These are phyloP conservation scores for Alligator mississippiensis DNA, from an alignment of 2,113 vertebrate species.

Conservation along the genomic window DNA sequence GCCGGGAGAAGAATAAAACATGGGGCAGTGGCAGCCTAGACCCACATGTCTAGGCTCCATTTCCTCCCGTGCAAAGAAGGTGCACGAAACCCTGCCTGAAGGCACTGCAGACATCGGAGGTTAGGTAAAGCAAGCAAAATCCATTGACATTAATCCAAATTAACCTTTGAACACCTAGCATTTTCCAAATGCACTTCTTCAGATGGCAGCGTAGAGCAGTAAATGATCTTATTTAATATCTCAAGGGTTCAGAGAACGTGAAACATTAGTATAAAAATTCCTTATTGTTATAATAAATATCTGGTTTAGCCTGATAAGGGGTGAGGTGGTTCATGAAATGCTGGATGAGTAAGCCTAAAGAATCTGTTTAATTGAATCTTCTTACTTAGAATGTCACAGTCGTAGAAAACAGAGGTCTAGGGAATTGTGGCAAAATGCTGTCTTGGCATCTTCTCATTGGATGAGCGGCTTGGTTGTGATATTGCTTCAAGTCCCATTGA, in stretches of 20 bases:
- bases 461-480: background rate
- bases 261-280: conserved; percentile 68
- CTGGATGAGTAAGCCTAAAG: conserved; percentile 70
- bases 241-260: conserved; percentile 59
- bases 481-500: conserved; percentile 36
- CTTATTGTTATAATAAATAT: conserved; percentile 78
- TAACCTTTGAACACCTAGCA: conserved; percentile 52
- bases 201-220: conserved; percentile 57
- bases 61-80: background rate
- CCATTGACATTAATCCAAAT: conserved; percentile 64
- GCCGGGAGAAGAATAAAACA: accelerated
- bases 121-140: conserved; percentile 46
- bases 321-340: conserved; percentile 74
- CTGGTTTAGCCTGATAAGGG: conserved; percentile 76
- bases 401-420: conserved; percentile 49
- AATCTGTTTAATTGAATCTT: conserved; percentile 77
- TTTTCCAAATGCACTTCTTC: conserved; percentile 52
- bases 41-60: accelerated
- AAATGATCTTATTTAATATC: conserved; percentile 74
- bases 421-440: conserved; percentile 62
- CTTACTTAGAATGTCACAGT: conserved; percentile 58
- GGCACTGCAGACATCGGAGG: background rate
- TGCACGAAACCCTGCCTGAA: background rate
- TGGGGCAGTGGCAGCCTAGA: background rate
- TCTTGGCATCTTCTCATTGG: conserved; percentile 57